A percentile compares a stretch with the other conserved stretches of the same genome.
Conservation (phyloP, 2,113 vertebrate genomes). For the Brachypteracias leptosomus region DNA sequence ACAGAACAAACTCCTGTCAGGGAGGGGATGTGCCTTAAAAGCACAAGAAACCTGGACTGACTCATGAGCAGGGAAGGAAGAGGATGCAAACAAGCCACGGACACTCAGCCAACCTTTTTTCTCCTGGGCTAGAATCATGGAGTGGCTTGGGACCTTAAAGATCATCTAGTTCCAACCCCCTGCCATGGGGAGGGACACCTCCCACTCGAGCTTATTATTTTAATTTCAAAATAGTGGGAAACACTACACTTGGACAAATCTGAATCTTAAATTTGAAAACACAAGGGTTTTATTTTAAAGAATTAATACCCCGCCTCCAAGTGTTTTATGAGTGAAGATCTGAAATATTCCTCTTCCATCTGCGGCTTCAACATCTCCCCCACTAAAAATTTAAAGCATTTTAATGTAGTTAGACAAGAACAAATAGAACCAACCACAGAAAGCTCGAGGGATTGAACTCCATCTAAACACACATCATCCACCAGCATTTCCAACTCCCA, state of each 20-base stretch:
- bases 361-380: neutral
- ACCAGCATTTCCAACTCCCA: neutral
- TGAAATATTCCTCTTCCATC: neutral
- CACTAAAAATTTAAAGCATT: neutral
- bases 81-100: neutral
- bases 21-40: neutral
- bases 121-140: neutral
- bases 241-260: neutral
- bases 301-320: neutral
- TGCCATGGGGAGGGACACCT: no score
- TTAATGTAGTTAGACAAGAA: neutral
- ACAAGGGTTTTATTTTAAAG: neutral
- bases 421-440: neutral
- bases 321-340: neutral
- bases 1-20: rapidly evolving
- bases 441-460: neutral
- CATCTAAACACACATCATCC: rapidly evolving
- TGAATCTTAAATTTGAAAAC: neutral
- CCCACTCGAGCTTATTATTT: neutral
- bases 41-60: neutral
- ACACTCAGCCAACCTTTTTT: neutral
- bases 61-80: neutral
- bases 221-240: neutral
- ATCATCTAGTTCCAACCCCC: no score
- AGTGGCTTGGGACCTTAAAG: no score